Percentiles rank a stretch among this genome's conserved stretches.
These are phyloP conservation scores for Drosophila mayaguana DNA, from an alignment of 2,888 invertebrate genomes.

Conservation along the genomic window DNA sequence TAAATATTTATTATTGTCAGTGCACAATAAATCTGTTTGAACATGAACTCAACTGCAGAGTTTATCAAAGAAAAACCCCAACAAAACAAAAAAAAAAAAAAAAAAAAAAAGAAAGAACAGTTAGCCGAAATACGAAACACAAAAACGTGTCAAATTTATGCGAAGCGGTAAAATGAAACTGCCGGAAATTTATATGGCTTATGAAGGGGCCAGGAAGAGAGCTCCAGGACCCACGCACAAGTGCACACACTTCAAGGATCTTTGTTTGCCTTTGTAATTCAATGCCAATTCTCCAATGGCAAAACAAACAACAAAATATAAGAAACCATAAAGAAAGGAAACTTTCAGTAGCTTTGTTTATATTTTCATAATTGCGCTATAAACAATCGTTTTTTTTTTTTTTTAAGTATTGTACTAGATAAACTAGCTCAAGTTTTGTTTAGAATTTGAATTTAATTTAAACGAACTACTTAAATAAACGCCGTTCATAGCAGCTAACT, in stretches of 20 bases:
- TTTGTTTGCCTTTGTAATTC: conserved; percentile 56
- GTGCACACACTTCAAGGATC: conserved; percentile 54
- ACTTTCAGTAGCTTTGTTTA: conserved; percentile 14
- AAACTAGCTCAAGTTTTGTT: neutral
- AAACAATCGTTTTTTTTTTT: neutral
- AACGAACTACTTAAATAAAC: neutral
- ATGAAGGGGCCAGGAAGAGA: conserved; percentile 26
- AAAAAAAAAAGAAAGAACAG: conserved; percentile 12
- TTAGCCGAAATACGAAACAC: conserved; percentile 23
- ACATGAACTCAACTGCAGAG: conserved; percentile 47
- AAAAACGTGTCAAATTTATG: conserved; percentile 57
- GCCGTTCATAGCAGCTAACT: neutral
- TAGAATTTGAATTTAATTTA: neutral
- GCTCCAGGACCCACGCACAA: conserved; percentile 36
- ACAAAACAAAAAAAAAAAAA: conserved; percentile 5
- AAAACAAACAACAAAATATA: neutral
- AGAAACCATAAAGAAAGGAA: conserved; percentile 7
- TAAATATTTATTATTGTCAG: conserved; percentile 66
- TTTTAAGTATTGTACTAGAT: neutral
- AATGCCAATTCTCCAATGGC: conserved; percentile 36
- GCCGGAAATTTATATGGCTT: conserved; percentile 76
- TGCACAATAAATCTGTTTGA: conserved; percentile 60
- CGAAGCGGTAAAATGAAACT: conserved; percentile 70
- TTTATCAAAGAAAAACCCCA: conserved; percentile 15
- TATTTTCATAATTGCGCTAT: conserved; percentile 17